Evolutionary conservation across 2,113 vertebrate species (phyloP), one percentile per base, ranked within the genome.

Genomic region (Opisthocomus hoazin): DNA sequence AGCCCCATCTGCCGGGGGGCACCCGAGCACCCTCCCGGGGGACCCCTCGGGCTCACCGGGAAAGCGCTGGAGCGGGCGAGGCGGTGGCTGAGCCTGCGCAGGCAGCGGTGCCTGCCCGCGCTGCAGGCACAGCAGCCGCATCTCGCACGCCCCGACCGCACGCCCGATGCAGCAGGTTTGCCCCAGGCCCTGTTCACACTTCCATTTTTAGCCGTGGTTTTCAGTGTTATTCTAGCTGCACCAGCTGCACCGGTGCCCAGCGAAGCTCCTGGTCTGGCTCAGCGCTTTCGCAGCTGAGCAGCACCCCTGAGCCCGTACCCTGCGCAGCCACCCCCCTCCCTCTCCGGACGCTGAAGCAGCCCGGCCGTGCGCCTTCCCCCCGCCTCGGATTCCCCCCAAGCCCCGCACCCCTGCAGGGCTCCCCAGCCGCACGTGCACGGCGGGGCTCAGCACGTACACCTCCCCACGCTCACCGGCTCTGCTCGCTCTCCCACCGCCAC

Each of bases 391-490:
- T 45, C 69, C 15, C 48, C 48, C 34, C 34, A 7, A 9, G 20
- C 17, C 2, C 48, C 4, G 32, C 60, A 8, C 6, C 60, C 27
- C 81, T 8, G 24, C 46, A 15, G 4, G 0, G 45, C 54, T 50
- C 65, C 23, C 6, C 22, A 6, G 56, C 81, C 9, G 39, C 7
- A 13, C 2, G 15, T 4, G 15, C 41, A 2, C 2, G 4, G 17
- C 1, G 43, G 37, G 23, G 53, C 63, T 26, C 37, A 5, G 22
- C 56, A n/a, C 29, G 1, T 30, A 6, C 51, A 2, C n/a, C 14
- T 17, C 19, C n/a, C 13, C 4, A 3, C 16, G 1, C 36, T 39
- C 75, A 1, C 2, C 3, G 43, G 37, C 68, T n/a, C 77, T 23
- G 60, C 58, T n/a, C 22, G 1, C 64, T 9, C 68, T 65, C 53